Base-by-base conservation (phyloP, 2,113 vertebrate genomes). In the Nansenia antarctica region DNA sequence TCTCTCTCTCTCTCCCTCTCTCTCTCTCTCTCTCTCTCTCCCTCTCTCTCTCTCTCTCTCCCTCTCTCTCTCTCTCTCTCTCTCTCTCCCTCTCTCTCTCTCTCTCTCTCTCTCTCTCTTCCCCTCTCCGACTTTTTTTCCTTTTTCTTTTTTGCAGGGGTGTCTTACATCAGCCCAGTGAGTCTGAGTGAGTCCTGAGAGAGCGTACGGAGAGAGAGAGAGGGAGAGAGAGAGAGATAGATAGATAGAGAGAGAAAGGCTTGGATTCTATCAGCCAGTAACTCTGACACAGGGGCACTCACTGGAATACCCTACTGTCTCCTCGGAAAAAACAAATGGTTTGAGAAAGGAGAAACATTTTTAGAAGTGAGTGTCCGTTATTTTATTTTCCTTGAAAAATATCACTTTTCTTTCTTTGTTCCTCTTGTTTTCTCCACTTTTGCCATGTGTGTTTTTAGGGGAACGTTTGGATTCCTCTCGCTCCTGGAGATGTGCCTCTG, bases 81-180 rank as follows among this genome's bases (percentile, higher is more conserved):
- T 73, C 20, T n/a, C 65, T 69, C 58, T 24, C 26, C 69, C 67
- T 63, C 52, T 49, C 57, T 73, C 67, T 72, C 35, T 62, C 54
- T 49, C 18, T 15, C 68, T 45, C 31, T 39, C 37, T 24, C 69
- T 54, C 80, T 45, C 70, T 74, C 66, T 69, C 61, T 60, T 53
- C 58, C 49, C 63, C 37, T 39, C n/a, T 29, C 12, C 20, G 15
- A 32, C 42, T 29, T 66, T 69, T 70, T 18, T 54, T 15, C 9
- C n/a, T 11, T 71, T 32, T 69, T 42, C 73, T 82, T 86, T 77
- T 88, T 89, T 90, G 89, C 90, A 91, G 87, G 90, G 89, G 90
- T 93, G 91, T 94, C 95, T 97, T 97, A 95, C 96, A 96, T 96
- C 95, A 98, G 96, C 94, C 92, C 88, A 82, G 61, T 69, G 81